Base-by-base conservation (phyloP, 2,797 vertebrate species). In the Rhynchotus rufescens region DNA sequence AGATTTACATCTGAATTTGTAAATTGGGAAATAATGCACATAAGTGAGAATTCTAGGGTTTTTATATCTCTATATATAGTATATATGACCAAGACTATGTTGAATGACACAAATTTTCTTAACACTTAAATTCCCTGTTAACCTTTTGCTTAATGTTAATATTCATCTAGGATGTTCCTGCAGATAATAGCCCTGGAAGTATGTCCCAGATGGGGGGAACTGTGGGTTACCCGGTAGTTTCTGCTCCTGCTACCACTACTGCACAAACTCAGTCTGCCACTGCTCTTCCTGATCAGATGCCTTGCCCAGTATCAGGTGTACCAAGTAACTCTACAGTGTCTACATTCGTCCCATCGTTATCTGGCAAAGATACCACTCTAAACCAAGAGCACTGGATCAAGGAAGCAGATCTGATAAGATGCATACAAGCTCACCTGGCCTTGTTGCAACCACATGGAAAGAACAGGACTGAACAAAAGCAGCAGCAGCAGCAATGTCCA, bases 381-480 rank as follows among this genome's bases (percentile, higher is more conserved):
- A 88, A 74, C 91, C 84, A 87, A 2, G 49, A 89, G 40, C 95
- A 95, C 23, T 94, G 87, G 84, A 38, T 94, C 4, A 96, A 91
- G 74, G 97, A 98, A 89, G 94, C 96, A 61, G 96, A 97, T 59
- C n/a, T 98, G 73, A 84, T 96, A 77, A 91, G 71, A 30, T 96
- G 95, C 81, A 92, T 98, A 85, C 98, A 98, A 59, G 95, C 96
- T 79, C 96, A 97, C 68, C 76, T 95, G 82, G 95, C 97, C 89
- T 90, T 97, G 60, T 95, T 97, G 61, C 91, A 84, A n/a, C 96
- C 96, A 57, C 86, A 67, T 59, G 94, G 94, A 74, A 82, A 74
- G 78, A 82, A 78, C 4, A 90, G 83, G 47, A 71, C 92, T 75
- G 91, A 89, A 72, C 93, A 92, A 80, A 90, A 36, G 36, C 36